These are phyloP conservation scores for Oreotrochilus melanogaster DNA, from an alignment of 2,113 vertebrate species.

Conservation along the genomic window DNA sequence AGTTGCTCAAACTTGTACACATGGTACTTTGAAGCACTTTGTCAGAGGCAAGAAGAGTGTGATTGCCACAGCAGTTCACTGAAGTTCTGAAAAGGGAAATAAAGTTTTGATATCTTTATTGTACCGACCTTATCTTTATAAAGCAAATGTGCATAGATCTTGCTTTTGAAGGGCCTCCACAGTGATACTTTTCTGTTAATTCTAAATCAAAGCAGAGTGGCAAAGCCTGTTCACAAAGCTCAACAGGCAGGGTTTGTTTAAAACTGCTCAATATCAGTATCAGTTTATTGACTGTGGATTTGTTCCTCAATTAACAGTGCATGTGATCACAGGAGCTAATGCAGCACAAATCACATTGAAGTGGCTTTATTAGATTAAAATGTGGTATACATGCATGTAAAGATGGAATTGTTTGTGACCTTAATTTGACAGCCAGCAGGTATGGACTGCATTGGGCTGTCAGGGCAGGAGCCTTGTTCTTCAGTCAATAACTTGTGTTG, in stretches of 20 bases:
- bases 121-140: conserved; percentile 38
- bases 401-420: conserved; percentile 2
- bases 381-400: not conserved
- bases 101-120: conserved; percentile 50
- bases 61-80: not conserved
- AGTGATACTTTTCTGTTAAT: conserved; percentile 37
- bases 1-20: conserved; percentile 7
- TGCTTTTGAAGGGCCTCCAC: conserved; percentile 35
- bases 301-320: conserved; percentile 3
- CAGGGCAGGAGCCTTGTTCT: not conserved
- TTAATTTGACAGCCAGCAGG: not conserved
- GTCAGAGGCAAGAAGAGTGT: not conserved
- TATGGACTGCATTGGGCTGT: not conserved
- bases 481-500: not conserved
- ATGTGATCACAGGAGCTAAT: not conserved
- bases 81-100: conserved; percentile 3
- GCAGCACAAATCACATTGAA: not conserved
- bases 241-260: not conserved
- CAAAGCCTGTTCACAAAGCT: not conserved
- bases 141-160: not conserved
- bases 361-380: conserved; percentile 29
- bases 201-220: not conserved
- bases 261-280: not conserved
- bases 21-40: not conserved
- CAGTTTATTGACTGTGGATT: conserved; percentile 40